A percentile compares a stretch with the other conserved stretches of the same genome.
These are phyloP conservation scores for Chelonus formosanus DNA, from an alignment of 2,888 invertebrate species.

Conservation along the genomic window DNA sequence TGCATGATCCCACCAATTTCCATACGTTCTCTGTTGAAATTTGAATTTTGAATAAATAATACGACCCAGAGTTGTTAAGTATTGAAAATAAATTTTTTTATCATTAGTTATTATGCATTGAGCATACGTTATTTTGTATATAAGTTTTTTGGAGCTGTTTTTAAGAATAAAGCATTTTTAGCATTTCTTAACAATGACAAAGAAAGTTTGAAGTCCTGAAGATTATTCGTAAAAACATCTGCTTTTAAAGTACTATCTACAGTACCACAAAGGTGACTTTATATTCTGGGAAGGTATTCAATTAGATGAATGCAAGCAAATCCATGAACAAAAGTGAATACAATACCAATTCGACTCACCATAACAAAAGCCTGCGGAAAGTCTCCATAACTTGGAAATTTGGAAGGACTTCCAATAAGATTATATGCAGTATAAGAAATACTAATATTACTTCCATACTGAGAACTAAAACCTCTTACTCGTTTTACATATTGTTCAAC, in stretches of 20 bases:
- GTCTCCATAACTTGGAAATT: constrained; percentile 90
- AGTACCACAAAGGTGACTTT: too few relatives aligned
- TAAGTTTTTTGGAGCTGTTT: too few relatives aligned
- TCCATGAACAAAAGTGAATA: too few relatives aligned
- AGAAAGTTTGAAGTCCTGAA: too few relatives aligned
- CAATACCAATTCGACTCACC: constrained; percentile 68
- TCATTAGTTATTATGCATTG: background rate
- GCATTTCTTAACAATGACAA: too few relatives aligned
- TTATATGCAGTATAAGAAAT: constrained; percentile 90
- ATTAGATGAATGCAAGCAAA: too few relatives aligned
- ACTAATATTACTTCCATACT: constrained; percentile 88
- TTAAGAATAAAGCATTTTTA: too few relatives aligned
- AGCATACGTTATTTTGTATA: too few relatives aligned
- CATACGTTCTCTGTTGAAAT: constrained; percentile 77
- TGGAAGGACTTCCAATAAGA: constrained; percentile 82
- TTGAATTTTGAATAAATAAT: constrained; percentile 3
- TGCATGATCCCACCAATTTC: constrained; percentile 85
- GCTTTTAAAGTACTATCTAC: too few relatives aligned
- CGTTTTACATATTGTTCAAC: constrained; percentile 82
- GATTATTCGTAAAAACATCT: too few relatives aligned
- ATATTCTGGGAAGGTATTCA: too few relatives aligned
- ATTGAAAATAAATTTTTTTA: background rate
- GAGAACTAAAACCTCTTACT: constrained; percentile 86
- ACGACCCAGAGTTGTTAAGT: background rate
- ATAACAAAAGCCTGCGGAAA: constrained; percentile 90